phyloP scores from a whole-genome alignment of 2,797 vertebrate genomes.

The Dipus sagitta region DNA sequence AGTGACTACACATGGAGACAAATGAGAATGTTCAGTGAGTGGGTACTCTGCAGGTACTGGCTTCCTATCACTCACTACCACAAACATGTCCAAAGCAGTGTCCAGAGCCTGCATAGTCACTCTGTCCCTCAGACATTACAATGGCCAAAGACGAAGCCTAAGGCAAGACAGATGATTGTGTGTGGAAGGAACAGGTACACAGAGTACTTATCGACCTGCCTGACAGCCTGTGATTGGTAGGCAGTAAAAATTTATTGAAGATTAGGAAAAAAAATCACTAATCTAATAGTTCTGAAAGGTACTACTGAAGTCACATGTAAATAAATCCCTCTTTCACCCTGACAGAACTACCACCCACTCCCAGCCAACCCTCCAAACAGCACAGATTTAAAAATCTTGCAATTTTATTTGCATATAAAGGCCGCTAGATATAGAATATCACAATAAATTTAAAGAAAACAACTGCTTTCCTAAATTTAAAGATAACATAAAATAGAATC shows the following conservation, averaged over 20 bases:
- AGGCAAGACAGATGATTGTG: slow-evolving; percentile 48
- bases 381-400: slow-evolving; percentile 97
- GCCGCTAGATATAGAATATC: slow-evolving; percentile 99
- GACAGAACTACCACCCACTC: background rate
- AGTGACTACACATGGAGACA: background rate
- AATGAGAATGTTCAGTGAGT: background rate
- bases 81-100: fast-evolving
- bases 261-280: slow-evolving; percentile 71
- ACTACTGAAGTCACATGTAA: slow-evolving; percentile 16
- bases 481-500: slow-evolving; percentile 93
- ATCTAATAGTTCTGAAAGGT: slow-evolving; percentile 46
- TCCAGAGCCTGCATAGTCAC: background rate
- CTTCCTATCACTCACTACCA: fast-evolving
- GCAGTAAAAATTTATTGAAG: slow-evolving; percentile 76
- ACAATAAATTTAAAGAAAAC: slow-evolving; percentile 97
- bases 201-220: slow-evolving; percentile 62
- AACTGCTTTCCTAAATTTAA: slow-evolving; percentile 95
- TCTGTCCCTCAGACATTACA: background rate
- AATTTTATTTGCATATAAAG: slow-evolving; percentile 99
- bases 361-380: slow-evolving; percentile 68
- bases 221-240: slow-evolving; percentile 35
- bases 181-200: slow-evolving; percentile 55
- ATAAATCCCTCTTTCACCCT: background rate
- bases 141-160: slow-evolving; percentile 27
- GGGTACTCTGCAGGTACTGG: background rate